These are phyloP conservation scores for Bembecia ichneumoniformis DNA, from an alignment of 2,888 invertebrate genomes.

Conservation along the genomic window DNA sequence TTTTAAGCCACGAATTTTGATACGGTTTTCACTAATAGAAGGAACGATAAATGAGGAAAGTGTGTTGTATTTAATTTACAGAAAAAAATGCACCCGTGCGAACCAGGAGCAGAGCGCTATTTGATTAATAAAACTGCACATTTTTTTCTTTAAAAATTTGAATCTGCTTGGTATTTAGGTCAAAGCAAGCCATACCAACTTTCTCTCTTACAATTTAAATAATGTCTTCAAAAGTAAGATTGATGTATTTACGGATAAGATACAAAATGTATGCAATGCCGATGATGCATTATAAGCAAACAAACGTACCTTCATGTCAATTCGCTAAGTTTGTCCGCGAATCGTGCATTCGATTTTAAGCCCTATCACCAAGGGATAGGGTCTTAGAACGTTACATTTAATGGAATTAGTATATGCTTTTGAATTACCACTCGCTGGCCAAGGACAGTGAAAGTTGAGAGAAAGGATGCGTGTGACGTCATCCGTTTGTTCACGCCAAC, in stretches of 20 bases:
- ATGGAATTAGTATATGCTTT: background rate
- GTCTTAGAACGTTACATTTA: background rate
- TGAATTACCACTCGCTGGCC: constrained; percentile 24
- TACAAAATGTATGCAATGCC: constrained; percentile 21
- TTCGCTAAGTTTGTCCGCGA: background rate
- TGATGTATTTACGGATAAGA: constrained; percentile 20
- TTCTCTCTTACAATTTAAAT: background rate
- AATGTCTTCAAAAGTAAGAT: constrained; percentile 7
- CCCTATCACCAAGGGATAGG: background rate
- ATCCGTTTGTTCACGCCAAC: constrained; percentile 9
- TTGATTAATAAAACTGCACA: no score
- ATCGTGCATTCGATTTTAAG: background rate
- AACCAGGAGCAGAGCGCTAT: no score
- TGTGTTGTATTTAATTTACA: no score
- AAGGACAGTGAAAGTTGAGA: constrained; percentile 66
- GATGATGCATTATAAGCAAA: constrained; percentile 12
- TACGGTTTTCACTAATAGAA: no score
- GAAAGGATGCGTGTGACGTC: constrained; percentile 55
- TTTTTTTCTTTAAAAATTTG: no score
- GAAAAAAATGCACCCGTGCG: no score
- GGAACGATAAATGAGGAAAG: no score
- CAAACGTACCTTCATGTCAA: background rate
- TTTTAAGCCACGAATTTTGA: no score
- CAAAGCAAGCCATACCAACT: background rate
- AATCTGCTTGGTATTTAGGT: no score